Evolutionary conservation across 2,888 invertebrate species (phyloP).

Genomic region (Vanessa cardui): DNA sequence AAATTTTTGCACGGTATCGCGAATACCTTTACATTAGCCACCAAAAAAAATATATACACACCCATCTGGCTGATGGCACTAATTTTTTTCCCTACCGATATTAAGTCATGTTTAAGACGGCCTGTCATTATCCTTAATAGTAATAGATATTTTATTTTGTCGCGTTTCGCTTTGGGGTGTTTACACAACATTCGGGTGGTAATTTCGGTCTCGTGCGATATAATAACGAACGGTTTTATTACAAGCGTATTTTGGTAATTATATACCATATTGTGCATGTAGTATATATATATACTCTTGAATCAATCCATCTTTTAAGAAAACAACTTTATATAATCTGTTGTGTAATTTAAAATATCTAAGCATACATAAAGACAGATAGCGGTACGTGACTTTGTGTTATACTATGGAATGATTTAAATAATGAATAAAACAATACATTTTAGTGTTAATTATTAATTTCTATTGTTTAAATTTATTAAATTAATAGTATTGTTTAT

Average conservation of each 20-base stretch:
- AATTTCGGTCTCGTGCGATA: conserved; percentile 44
- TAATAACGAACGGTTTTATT: neutral
- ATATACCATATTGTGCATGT: no score
- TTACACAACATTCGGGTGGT: conserved; percentile 66
- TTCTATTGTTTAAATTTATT: no score
- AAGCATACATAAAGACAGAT: no score
- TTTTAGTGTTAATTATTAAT: neutral
- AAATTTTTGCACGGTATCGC: conserved; percentile 45
- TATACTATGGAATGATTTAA: no score
- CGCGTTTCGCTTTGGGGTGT: conserved; percentile 75
- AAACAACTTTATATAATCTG: no score
- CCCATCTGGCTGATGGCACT: conserved; percentile 67
- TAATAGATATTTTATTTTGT: conserved; percentile 83
- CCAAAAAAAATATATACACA: conserved; percentile 45
- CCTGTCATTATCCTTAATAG: conserved; percentile 82
- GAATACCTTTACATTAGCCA: conserved; percentile 48
- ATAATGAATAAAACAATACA: neutral
- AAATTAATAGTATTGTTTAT: no score
- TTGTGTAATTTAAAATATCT: no score
- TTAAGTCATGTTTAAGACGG: conserved; percentile 83
- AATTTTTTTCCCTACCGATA: conserved; percentile 82
- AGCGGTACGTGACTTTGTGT: no score
- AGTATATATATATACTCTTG: no score
- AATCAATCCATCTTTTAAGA: no score
- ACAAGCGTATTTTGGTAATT: no score